Base-by-base conservation (phyloP, 2,113 vertebrate species). In the Chitala chitala region DNA sequence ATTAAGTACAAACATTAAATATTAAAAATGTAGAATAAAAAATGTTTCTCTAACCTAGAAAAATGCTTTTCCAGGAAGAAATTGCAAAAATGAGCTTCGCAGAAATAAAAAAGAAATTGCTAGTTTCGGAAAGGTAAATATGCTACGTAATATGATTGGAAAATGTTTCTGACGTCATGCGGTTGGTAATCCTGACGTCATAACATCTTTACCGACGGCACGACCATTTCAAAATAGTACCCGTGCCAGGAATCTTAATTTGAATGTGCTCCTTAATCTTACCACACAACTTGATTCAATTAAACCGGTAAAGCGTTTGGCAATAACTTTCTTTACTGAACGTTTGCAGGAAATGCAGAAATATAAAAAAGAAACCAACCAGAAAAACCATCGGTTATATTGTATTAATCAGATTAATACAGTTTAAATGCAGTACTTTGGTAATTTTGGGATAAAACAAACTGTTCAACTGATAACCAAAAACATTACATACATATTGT, bases 1-100 rank as follows among this genome's bases (percentile, higher is more conserved):
- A 66, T 68, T 46, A 48, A 29, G 40, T 68, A 24, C 40, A 24
- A 68, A 68, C 10, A 68, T 68, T 42, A 68, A 46, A 68, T 68
- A 68, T 68, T 42, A 46, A 66, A 10, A 61, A 13, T 63, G 29
- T 33, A 63, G 59, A 1, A 5, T n/a, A 63, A 63, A 36, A 38
- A 38, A 15, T 17, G n/a, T n/a, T n/a, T n/a, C n/a, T n/a, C n/a
- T n/a, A n/a, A n/a, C n/a, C n/a, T n/a, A n/a, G n/a, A n/a, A n/a
- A n/a, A n/a, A n/a, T n/a, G n/a, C n/a, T n/a, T n/a, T n/a, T n/a
- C n/a, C n/a, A n/a, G n/a, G n/a, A n/a, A n/a, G n/a, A n/a, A n/a
- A n/a, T n/a, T n/a, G n/a, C n/a, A n/a, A n/a, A n/a, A n/a, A n/a
- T n/a, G n/a, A n/a, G n/a, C n/a, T n/a, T n/a, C n/a, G n/a, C 29